phyloP scores from a whole-genome alignment of 35 echinoderm and acorn worm species.

The Anneissia japonica region DNA sequence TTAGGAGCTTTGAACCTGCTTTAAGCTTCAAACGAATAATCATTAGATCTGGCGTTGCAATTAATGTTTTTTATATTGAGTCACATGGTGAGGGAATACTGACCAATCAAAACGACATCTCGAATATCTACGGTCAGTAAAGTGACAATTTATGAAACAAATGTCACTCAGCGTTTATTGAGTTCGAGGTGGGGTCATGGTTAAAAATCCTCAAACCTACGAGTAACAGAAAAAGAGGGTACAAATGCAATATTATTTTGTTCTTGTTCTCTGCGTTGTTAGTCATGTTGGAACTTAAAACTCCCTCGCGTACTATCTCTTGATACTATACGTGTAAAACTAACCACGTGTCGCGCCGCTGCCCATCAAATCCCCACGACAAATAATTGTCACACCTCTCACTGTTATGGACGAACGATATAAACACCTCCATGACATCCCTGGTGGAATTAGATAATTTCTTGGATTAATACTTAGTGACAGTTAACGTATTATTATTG shows the following conservation, averaged over 20 bases:
- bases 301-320: no score
- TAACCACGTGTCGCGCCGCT: no score
- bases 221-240: not conserved
- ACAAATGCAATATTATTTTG: not conserved
- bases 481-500: not conserved
- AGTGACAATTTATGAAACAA: not conserved
- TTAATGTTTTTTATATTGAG: not conserved
- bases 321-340: no score
- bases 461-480: not conserved
- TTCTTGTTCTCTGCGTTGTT: not conserved
- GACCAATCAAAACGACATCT: not conserved
- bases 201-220: not conserved
- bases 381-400: no score
- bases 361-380: not conserved
- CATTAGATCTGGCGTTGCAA: not conserved
- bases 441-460: not conserved
- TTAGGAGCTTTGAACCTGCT: not conserved
- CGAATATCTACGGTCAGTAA: not conserved
- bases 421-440: not conserved
- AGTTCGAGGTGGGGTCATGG: not conserved
- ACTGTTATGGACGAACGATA: no score
- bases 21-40: not conserved
- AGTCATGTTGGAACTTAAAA: not conserved
- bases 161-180: not conserved
- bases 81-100: not conserved